phyloP scores from a whole-genome alignment of 2,113 vertebrate species.

The Archocentrus centrarchus region DNA sequence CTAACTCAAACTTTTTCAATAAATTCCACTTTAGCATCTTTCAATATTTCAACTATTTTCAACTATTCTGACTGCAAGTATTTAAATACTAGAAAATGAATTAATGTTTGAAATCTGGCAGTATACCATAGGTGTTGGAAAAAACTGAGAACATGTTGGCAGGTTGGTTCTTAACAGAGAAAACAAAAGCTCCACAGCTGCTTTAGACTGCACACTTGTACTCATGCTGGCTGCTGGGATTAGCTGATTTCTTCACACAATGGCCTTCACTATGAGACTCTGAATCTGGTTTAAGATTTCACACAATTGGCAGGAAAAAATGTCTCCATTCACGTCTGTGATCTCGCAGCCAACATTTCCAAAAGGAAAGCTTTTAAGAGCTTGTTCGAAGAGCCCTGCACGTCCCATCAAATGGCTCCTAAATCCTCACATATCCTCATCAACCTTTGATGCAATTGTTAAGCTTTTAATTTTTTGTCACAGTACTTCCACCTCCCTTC shows the following conservation, averaged over 20 bases:
- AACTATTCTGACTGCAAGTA: background rate
- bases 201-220: background rate
- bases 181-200: background rate
- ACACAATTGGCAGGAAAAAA: constrained; percentile 21
- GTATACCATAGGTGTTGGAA: background rate
- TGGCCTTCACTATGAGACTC: background rate
- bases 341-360: background rate
- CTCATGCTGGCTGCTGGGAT: constrained; percentile 20
- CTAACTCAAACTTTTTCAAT: too few relatives aligned
- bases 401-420: background rate
- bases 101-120: background rate
- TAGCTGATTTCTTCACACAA: constrained; percentile 10
- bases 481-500: background rate
- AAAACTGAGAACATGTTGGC: background rate
- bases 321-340: background rate
- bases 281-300: constrained; percentile 21
- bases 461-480: background rate
- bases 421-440: background rate
- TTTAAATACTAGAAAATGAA: background rate
- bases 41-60: too few relatives aligned
- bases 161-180: background rate
- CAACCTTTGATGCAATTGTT: background rate
- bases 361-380: background rate
- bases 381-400: background rate
- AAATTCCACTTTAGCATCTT: too few relatives aligned